Conservation (phyloP, 2,888 invertebrate genomes). For the Neoaliturus tenellus region DNA sequence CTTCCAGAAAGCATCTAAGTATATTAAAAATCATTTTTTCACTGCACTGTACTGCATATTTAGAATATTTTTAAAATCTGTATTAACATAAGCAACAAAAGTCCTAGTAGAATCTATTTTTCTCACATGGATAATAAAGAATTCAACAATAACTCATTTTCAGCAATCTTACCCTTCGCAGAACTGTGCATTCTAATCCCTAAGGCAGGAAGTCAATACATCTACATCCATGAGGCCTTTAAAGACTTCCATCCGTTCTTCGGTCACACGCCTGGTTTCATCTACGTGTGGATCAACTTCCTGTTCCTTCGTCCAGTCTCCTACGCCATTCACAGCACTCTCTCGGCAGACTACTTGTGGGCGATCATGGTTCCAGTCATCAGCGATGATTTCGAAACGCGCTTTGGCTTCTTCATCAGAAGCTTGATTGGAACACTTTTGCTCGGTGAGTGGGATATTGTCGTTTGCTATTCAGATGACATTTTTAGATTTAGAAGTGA, state of each 20-base stretch:
- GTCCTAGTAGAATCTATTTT: too few species aligned
- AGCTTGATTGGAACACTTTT: not conserved
- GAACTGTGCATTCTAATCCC: conserved; percentile 9
- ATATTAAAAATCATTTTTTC: too few species aligned
- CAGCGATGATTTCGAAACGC: not conserved
- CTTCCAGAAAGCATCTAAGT: too few species aligned
- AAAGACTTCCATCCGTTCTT: conserved; percentile 35
- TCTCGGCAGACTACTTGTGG: conserved; percentile 1
- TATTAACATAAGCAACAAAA: too few species aligned
- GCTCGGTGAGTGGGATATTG: not conserved
- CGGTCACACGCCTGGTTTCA: conserved; percentile 18
- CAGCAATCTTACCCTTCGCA: conserved; percentile 28
- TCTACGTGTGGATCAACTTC: conserved; percentile 39
- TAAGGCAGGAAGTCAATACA: conserved; percentile 23
- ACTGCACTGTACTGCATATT: too few species aligned
- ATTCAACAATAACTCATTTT: too few species aligned
- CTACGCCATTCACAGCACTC: conserved; percentile 3
- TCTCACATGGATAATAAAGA: too few species aligned
- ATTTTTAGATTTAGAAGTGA: not conserved
- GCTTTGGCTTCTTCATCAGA: not conserved
- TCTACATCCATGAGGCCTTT: conserved; percentile 37
- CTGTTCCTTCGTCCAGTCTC: conserved; percentile 6
- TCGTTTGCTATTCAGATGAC: too few species aligned
- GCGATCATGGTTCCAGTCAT: not conserved
- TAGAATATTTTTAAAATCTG: too few species aligned